Base-by-base conservation (phyloP, 2,113 vertebrate species). In the Seriola quinqueradiata region DNA sequence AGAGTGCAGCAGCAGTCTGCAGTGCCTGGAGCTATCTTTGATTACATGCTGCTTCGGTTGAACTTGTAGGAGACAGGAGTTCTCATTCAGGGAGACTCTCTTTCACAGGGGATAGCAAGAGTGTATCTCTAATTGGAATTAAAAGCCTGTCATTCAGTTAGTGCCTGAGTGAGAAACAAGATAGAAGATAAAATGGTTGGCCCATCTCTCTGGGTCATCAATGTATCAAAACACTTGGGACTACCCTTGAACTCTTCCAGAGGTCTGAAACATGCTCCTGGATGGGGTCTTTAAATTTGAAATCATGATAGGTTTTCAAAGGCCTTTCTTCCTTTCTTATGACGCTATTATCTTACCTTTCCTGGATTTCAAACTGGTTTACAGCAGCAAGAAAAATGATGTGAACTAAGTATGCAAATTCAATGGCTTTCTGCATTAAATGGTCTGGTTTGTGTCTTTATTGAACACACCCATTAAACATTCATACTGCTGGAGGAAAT, bases 11-110 rank as follows among this genome's bases (percentile, higher is more conserved):
- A 75, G 84, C 85, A 80, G 77, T 21, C 81, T 83, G 77, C 46
- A 52, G 52, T 23, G 90, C 91, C 92, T 32, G 63, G 32, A 90
- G 92, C 93, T 42, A 89, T 92, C 81, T 76, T 76, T 89, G 90
- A 87, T 92, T 92, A 91, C 72, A 85, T 23, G 80, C 88, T 84
- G 88, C 84, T 85, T 68, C 40, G n/a, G 81, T 70, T 92, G 90
- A 88, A 92, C 90, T 91, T 90, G 78, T 57, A 70, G 84, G 75
- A 90, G 87, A 94, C 90, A 90, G 85, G 82, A 82, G 73, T 78
- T 84, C 69, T 90, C 86, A 90, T 90, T 93, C 85, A 93, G 75
- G 68, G 80, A 83, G 75, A 57, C 36, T 76, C 70, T 72, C 75
- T 85, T 63, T 86, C 81, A 81, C 72, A 64, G 64, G 74, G 69